Conservation (phyloP, 1,140 invertebrate genomes). For the Hyles euphorbiae region DNA sequence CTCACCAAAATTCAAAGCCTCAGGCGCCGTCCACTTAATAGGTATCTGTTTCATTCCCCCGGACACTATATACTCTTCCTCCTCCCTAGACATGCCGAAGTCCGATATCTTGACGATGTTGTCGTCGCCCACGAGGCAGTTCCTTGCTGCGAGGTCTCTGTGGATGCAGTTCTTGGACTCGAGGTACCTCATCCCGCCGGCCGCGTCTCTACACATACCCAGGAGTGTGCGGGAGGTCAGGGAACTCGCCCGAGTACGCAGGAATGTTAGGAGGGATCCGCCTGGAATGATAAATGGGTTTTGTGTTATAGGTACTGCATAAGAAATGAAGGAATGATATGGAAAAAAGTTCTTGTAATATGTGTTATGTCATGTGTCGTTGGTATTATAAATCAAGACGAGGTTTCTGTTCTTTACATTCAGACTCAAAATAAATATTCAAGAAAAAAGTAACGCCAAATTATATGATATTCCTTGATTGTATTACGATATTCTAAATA, state of each 20-base stretch:
- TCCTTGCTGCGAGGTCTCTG: conserved; percentile 95
- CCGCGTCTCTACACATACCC: conserved; percentile 95
- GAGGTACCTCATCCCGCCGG: conserved; percentile 95
- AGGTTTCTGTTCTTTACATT: too few species aligned
- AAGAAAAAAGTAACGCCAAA: too few species aligned
- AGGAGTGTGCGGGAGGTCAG: conserved; percentile 85
- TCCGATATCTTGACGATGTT: conserved; percentile 97
- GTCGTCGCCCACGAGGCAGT: conserved; percentile 92
- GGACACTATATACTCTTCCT: conserved; percentile 97
- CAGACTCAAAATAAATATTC: too few species aligned
- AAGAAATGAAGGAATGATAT: too few species aligned
- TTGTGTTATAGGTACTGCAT: too few species aligned
- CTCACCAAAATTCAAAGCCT: conserved; percentile 95
- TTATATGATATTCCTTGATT: too few species aligned
- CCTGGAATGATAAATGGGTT: conserved; percentile 75
- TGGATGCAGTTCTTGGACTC: conserved; percentile 98
- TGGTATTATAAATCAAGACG: too few species aligned
- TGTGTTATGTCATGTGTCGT: too few species aligned
- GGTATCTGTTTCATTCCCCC: conserved; percentile 99
- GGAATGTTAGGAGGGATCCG: conserved; percentile 91
- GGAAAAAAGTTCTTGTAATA: too few species aligned
- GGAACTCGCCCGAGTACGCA: conserved; percentile 84
- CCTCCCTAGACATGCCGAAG: conserved; percentile 98
- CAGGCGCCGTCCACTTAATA: conserved; percentile 98
- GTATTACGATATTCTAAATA: too few species aligned